These are phyloP conservation scores for Tetranychus truncatus DNA, from an alignment of 2,888 invertebrate genomes.

Conservation along the genomic window DNA sequence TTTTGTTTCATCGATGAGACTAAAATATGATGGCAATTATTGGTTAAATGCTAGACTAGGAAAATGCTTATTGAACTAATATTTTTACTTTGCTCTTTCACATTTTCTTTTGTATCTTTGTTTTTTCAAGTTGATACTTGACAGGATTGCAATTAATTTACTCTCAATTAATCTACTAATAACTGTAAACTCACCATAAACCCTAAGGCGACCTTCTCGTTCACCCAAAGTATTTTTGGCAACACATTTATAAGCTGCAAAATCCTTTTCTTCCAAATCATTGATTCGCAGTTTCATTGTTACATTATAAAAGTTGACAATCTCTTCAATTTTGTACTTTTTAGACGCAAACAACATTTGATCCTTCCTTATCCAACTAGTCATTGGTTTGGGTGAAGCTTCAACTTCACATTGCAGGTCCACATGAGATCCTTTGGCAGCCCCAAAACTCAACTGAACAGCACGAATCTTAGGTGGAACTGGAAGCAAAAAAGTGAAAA, in stretches of 20 bases:
- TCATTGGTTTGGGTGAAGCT: constrained; percentile 26
- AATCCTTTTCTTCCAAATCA: constrained; percentile 22
- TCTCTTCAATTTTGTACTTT: constrained; percentile 25
- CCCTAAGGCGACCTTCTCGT: constrained; percentile 20
- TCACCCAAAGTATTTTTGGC: constrained; percentile 22
- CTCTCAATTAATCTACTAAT: background rate
- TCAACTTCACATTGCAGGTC: constrained; percentile 26
- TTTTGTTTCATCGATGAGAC: too few relatives aligned
- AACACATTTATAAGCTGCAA: constrained; percentile 22
- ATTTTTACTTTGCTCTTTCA: background rate
- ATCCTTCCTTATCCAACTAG: constrained; percentile 26
- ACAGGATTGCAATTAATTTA: background rate
- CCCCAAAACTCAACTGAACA: constrained; percentile 27
- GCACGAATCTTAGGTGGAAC: constrained; percentile 28
- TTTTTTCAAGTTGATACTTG: too few relatives aligned
- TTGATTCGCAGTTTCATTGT: constrained; percentile 21
- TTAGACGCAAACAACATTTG: constrained; percentile 23
- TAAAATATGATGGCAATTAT: too few relatives aligned
- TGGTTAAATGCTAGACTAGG: too few relatives aligned
- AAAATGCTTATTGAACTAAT: too few relatives aligned
- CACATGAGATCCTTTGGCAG: constrained; percentile 25
- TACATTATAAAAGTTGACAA: constrained; percentile 17
- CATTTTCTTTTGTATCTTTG: too few relatives aligned
- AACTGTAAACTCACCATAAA: constrained; percentile 19
- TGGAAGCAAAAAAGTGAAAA: constrained; percentile 10